Conservation (phyloP, 2,888 invertebrate genomes). For the Perizoma affinitatum region DNA sequence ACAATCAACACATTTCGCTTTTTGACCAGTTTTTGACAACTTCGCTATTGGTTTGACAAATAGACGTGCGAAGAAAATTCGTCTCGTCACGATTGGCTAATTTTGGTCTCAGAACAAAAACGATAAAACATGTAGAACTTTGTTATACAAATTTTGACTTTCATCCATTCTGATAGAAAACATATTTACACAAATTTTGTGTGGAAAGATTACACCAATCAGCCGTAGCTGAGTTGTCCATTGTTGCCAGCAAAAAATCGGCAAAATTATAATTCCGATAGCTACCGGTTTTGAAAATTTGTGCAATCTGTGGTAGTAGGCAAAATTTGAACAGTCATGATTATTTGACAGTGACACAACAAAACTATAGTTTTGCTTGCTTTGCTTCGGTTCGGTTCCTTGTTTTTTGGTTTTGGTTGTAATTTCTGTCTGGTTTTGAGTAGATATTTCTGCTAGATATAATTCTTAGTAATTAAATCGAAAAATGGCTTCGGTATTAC, state of each 20-base stretch:
- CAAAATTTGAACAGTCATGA: slow-evolving; percentile 13
- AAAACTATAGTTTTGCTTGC: slow-evolving; percentile 10
- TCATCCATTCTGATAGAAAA: neutral
- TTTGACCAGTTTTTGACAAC: slow-evolving; percentile 50
- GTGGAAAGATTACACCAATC: slow-evolving; percentile 8
- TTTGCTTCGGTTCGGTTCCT: slow-evolving; percentile 9
- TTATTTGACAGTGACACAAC: slow-evolving; percentile 24
- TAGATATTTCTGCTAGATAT: neutral
- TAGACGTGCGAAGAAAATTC: slow-evolving; percentile 66
- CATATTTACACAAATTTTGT: no score
- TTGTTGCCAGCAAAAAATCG: slow-evolving; percentile 7
- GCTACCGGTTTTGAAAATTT: neutral
- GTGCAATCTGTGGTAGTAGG: neutral
- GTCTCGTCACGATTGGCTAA: slow-evolving; percentile 67
- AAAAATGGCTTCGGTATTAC: slow-evolving; percentile 87
- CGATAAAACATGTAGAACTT: neutral
- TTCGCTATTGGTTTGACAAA: slow-evolving; percentile 57
- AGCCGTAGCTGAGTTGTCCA: slow-evolving; percentile 7
- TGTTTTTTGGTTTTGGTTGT: slow-evolving; percentile 2
- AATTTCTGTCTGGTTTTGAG: neutral
- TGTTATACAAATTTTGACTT: neutral
- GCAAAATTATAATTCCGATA: neutral
- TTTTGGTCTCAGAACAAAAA: neutral
- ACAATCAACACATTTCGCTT: slow-evolving; percentile 64
- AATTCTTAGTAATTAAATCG: neutral